Evolutionary conservation across 2,888 invertebrate species (phyloP).

Genomic region (Matsumyia berberina): DNA sequence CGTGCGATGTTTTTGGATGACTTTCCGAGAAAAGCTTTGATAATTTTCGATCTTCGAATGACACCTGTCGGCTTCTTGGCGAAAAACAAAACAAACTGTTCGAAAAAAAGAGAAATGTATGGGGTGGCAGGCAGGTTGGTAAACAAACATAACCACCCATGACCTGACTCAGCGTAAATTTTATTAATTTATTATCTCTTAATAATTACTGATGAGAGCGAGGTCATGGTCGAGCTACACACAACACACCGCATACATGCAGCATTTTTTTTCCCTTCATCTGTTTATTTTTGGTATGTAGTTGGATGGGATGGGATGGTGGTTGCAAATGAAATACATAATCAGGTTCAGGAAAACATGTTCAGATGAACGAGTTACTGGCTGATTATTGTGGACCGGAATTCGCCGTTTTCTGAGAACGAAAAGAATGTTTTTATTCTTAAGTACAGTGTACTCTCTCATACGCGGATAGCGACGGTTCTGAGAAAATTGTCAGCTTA

Average conservation of each 20-base stretch:
- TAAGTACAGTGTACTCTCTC: too few species aligned
- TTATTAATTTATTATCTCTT: slow-evolving; percentile 52
- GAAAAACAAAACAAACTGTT: neutral
- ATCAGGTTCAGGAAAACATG: too few species aligned
- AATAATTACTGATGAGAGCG: slow-evolving; percentile 46
- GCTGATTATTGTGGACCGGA: too few species aligned
- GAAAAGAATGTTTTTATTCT: too few species aligned
- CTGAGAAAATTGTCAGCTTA: too few species aligned
- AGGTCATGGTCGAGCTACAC: slow-evolving; percentile 24
- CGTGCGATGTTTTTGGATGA: slow-evolving; percentile 58
- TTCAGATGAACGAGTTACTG: too few species aligned
- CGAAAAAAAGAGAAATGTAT: neutral
- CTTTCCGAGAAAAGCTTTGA: slow-evolving; percentile 17
- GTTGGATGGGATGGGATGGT: neutral
- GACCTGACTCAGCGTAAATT: slow-evolving; percentile 56
- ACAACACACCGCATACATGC: neutral
- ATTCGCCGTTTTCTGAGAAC: too few species aligned
- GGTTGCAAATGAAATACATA: neutral
- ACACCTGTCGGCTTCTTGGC: slow-evolving; percentile 64
- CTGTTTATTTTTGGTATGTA: neutral
- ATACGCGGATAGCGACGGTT: too few species aligned
- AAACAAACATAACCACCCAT: slow-evolving; percentile 14
- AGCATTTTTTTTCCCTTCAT: neutral
- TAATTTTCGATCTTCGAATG: slow-evolving; percentile 28
- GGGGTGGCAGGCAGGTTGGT: slow-evolving; percentile 4